Evolutionary conservation across 2,888 invertebrate species (phyloP).

Genomic region (Clunio marinus): DNA sequence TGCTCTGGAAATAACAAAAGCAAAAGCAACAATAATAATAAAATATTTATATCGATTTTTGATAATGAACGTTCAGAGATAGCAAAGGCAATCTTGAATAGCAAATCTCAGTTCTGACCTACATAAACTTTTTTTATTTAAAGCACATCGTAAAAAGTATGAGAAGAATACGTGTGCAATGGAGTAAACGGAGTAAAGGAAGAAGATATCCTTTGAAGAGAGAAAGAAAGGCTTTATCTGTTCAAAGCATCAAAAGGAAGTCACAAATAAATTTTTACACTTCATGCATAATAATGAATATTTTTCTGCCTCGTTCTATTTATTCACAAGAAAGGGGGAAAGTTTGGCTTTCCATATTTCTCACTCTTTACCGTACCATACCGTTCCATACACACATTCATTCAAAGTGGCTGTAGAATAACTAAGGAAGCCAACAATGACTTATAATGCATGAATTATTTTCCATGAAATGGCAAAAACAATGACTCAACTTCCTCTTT

Average conservation of each 20-base stretch:
- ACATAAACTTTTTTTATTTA: background rate
- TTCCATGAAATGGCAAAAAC: conserved; percentile 6
- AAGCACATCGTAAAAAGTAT: background rate
- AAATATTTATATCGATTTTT: conserved; percentile 1
- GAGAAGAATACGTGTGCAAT: background rate
- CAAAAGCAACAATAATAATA: conserved; percentile 2
- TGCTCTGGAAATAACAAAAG: too few relatives aligned
- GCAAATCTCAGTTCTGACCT: background rate
- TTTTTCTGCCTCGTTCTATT: too few relatives aligned
- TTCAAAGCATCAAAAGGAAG: background rate
- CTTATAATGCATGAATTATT: conserved; percentile 1
- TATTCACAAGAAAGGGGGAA: too few relatives aligned
- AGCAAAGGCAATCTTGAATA: background rate
- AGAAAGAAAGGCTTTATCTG: conserved; percentile 3
- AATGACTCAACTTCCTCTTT: background rate
- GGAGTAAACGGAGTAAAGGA: too few relatives aligned
- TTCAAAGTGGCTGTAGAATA: background rate
- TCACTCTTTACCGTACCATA: background rate
- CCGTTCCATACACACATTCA: background rate
- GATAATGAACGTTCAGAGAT: background rate
- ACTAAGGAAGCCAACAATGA: background rate
- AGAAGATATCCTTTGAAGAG: too few relatives aligned
- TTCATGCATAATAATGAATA: conserved; percentile 7
- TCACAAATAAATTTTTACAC: background rate
- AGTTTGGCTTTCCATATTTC: too few relatives aligned